A percentile compares a stretch with the other conserved stretches of the same genome.
Evolutionary conservation across 2,113 vertebrate genomes (phyloP).

Genomic region (Notothenia rossii): DNA sequence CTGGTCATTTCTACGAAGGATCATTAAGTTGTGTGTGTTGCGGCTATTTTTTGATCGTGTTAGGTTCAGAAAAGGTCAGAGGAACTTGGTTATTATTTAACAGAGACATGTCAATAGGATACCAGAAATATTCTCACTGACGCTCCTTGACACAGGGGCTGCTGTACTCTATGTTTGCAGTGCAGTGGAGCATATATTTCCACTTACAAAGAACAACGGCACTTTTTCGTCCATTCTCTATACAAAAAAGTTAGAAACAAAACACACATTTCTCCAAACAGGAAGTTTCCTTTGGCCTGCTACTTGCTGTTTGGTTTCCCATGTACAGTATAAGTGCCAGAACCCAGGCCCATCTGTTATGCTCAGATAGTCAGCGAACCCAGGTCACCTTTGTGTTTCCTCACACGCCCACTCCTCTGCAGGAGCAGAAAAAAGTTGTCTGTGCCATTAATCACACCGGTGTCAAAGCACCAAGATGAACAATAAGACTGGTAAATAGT

Average conservation of each 20-base stretch:
- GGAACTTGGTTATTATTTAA: slow-evolving; percentile 56
- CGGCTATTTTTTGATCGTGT: not conserved
- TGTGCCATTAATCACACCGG: slow-evolving; percentile 51
- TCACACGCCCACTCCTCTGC: slow-evolving; percentile 47
- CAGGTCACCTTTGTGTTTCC: slow-evolving; percentile 66
- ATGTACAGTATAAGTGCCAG: slow-evolving; percentile 35
- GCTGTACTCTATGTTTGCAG: slow-evolving; percentile 3
- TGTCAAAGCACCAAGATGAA: slow-evolving; percentile 30
- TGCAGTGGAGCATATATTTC: not conserved
- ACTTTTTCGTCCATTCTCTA: not conserved
- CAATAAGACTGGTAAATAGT: slow-evolving; percentile 29
- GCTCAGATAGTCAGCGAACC: slow-evolving; percentile 53
- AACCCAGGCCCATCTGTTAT: slow-evolving; percentile 66
- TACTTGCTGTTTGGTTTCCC: slow-evolving; percentile 54
- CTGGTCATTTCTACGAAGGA: not conserved
- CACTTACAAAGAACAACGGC: not conserved
- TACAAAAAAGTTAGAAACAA: not conserved
- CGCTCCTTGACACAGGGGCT: not conserved
- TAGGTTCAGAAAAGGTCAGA: slow-evolving; percentile 11
- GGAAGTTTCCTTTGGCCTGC: slow-evolving; percentile 40
- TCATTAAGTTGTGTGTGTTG: not conserved
- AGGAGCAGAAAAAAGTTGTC: slow-evolving; percentile 40
- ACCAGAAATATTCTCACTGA: slow-evolving; percentile 40
- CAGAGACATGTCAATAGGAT: slow-evolving; percentile 47
- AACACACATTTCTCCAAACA: slow-evolving; percentile 3